phyloP scores from a whole-genome alignment of 2,888 invertebrate genomes.

The Diplazon laetatorius region DNA sequence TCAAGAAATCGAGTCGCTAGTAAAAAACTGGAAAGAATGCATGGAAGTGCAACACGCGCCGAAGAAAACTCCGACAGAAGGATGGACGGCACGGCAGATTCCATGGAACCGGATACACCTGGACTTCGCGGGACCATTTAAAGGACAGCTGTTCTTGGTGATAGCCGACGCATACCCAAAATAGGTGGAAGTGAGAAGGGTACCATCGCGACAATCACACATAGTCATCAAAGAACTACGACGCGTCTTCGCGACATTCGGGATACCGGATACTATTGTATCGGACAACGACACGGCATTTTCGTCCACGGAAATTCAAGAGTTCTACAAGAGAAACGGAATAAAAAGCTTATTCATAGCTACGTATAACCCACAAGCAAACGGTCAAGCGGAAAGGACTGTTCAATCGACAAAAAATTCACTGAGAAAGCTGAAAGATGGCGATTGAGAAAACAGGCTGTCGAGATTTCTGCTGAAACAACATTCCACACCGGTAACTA shows the following conservation, averaged over 20 bases:
- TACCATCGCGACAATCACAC: constrained; percentile 44
- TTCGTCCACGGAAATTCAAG: constrained; percentile 64
- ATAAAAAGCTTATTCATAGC: constrained; percentile 48
- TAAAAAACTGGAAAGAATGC: constrained; percentile 19
- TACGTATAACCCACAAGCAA: constrained; percentile 67
- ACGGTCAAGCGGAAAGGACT: constrained; percentile 69
- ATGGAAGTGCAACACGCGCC: constrained; percentile 38
- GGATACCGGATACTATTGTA: constrained; percentile 65
- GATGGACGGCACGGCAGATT: constrained; percentile 53
- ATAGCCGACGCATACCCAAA: constrained; percentile 66
- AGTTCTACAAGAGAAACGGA: constrained; percentile 24
- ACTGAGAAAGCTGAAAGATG: constrained; percentile 54
- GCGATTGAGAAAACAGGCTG: constrained; percentile 50
- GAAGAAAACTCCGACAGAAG: constrained; percentile 42
- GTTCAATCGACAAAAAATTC: constrained; percentile 66
- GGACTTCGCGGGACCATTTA: constrained; percentile 65
- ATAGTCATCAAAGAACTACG: constrained; percentile 58
- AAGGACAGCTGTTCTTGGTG: constrained; percentile 63
- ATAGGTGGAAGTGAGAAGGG: constrained; percentile 65
- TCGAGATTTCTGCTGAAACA: constrained; percentile 59
- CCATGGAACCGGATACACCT: constrained; percentile 64
- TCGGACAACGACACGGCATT: constrained; percentile 71
- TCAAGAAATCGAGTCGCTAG: constrained; percentile 42
- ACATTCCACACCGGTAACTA: constrained; percentile 59
- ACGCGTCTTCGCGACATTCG: constrained; percentile 63